These are phyloP conservation scores for Petrocephalus schoutedeni DNA, from an alignment of 2,797 vertebrate species.

Conservation along the genomic window DNA sequence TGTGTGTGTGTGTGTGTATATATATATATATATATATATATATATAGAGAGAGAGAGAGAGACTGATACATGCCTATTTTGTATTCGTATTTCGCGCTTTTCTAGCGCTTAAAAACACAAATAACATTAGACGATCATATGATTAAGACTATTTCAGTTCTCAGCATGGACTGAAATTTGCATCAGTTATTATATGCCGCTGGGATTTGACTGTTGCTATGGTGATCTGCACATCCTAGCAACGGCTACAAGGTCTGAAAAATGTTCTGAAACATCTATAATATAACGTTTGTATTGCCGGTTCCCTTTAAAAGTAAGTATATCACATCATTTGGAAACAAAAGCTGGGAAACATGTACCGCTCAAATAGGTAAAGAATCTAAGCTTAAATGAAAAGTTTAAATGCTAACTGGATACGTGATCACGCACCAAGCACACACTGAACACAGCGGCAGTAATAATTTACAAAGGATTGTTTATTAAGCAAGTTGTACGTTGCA, in stretches of 20 bases:
- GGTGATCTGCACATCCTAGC: conserved; percentile 60
- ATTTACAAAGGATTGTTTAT: background rate
- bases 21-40: background rate
- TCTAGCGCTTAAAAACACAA: background rate
- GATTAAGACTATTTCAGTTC: conserved; percentile 23
- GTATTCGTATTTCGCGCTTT: background rate
- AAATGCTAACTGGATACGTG: background rate
- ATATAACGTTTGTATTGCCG: conserved; percentile 21
- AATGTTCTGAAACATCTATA: conserved; percentile 20
- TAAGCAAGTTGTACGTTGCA: background rate
- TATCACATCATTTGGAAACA: background rate
- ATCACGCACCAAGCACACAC: background rate
- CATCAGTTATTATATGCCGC: conserved; percentile 29
- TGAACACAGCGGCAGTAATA: background rate
- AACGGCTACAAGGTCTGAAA: conserved; percentile 54
- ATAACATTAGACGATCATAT: background rate
- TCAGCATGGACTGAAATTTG: conserved; percentile 32
- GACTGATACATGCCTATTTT: background rate
- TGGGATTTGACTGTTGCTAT: conserved; percentile 63
- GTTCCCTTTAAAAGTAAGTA: background rate
- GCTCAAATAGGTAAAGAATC: background rate
- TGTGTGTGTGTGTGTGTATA: background rate
- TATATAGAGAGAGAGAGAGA: too few species aligned
- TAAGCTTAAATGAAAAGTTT: background rate
- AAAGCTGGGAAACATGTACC: background rate